Evolutionary conservation across 2,888 invertebrate genomes (phyloP).

Genomic region (Abrostola tripartita): DNA sequence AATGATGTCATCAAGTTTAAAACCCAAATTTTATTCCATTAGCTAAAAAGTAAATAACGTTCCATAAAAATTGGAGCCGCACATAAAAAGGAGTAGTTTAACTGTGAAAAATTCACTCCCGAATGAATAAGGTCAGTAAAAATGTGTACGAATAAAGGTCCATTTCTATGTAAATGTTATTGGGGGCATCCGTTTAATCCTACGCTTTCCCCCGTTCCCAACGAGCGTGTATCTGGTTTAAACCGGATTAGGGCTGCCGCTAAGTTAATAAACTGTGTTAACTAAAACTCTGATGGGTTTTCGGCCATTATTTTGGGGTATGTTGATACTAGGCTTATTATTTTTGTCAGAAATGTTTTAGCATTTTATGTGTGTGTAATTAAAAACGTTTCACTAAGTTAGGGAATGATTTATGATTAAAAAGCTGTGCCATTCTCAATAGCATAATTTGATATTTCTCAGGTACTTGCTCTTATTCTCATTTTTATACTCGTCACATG

Average conservation of each 20-base stretch:
- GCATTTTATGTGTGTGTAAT: slow-evolving; percentile 1
- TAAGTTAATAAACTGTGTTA: slow-evolving; percentile 61
- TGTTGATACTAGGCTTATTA: slow-evolving; percentile 21
- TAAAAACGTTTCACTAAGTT: not conserved
- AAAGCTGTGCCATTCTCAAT: no score
- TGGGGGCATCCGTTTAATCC: slow-evolving; percentile 83
- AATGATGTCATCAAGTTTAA: slow-evolving; percentile 6
- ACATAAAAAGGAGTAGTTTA: slow-evolving; percentile 60
- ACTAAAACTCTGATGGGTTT: slow-evolving; percentile 60
- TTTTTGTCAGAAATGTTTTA: slow-evolving; percentile 1
- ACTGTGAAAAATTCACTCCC: slow-evolving; percentile 68
- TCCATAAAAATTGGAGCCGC: slow-evolving; percentile 48
- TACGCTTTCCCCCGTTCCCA: slow-evolving; percentile 73
- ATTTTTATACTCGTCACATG: no score
- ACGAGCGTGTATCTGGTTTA: slow-evolving; percentile 80
- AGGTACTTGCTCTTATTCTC: no score
- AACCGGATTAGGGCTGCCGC: slow-evolving; percentile 81
- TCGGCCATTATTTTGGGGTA: slow-evolving; percentile 49
- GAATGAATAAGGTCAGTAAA: slow-evolving; percentile 78
- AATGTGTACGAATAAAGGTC: slow-evolving; percentile 65
- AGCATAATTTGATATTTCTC: no score
- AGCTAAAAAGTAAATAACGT: slow-evolving; percentile 35
- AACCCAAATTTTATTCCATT: slow-evolving; percentile 27
- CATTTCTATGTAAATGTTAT: slow-evolving; percentile 87
- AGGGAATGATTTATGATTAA: no score